A percentile compares a stretch with the other conserved stretches of the same genome.
Evolutionary conservation across 2,113 vertebrate species (phyloP).

Genomic region (Lates calcarifer): DNA sequence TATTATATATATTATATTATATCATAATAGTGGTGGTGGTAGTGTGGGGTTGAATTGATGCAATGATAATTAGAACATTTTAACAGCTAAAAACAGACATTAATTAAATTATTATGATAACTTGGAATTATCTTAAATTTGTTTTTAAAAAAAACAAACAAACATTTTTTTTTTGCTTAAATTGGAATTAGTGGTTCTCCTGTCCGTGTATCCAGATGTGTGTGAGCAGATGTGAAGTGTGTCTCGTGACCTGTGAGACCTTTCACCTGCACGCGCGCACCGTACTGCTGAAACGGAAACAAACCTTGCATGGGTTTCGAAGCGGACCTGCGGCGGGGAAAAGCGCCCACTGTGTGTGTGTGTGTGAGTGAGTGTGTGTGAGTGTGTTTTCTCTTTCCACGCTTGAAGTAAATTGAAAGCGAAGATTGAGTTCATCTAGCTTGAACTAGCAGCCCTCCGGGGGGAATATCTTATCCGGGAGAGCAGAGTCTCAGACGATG

Average conservation of each 20-base stretch:
- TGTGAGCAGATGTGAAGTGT: background rate
- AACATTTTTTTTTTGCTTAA: background rate
- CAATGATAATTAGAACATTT: no score
- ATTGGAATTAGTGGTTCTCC: background rate
- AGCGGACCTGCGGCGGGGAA: slow-evolving; percentile 19
- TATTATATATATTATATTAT: background rate
- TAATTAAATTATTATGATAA: no score
- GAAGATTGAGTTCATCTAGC: slow-evolving; percentile 86
- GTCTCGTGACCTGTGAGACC: background rate
- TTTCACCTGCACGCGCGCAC: slow-evolving; percentile 21
- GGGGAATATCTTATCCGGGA: slow-evolving; percentile 79
- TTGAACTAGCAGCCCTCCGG: slow-evolving; percentile 81
- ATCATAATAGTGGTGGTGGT: background rate
- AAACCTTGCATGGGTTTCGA: slow-evolving; percentile 34
- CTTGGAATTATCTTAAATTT: background rate
- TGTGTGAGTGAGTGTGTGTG: no score
- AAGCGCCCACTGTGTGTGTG: slow-evolving; percentile 50
- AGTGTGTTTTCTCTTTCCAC: slow-evolving; percentile 62
- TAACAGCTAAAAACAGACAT: no score
- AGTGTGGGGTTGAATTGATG: no score
- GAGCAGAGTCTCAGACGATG: slow-evolving; percentile 72
- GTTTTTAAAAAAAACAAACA: background rate
- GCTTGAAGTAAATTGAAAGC: slow-evolving; percentile 85
- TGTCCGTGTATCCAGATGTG: slow-evolving; percentile 3
- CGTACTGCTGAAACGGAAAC: slow-evolving; percentile 42